Percentiles rank a stretch among this genome's conserved stretches.
Evolutionary conservation across 2,113 vertebrate genomes (phyloP).

Genomic region (Siniperca chuatsi): DNA sequence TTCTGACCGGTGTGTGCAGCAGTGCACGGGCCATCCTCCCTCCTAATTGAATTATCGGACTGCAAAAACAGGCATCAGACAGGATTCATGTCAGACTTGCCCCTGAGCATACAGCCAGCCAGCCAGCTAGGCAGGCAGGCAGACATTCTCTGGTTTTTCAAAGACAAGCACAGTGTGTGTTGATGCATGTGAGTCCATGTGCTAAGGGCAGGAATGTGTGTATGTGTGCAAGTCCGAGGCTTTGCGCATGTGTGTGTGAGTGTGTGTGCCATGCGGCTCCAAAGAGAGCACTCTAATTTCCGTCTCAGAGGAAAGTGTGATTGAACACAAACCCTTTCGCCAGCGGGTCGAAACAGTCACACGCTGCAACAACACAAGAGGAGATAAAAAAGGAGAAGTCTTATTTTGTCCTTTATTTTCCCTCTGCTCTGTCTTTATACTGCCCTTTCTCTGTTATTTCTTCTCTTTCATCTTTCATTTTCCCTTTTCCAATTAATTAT

Average conservation of each 20-base stretch:
- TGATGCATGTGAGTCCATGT: slow-evolving; percentile 48
- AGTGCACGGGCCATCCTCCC: slow-evolving; percentile 60
- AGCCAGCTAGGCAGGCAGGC: slow-evolving; percentile 41
- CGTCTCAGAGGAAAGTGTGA: slow-evolving; percentile 80
- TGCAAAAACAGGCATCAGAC: slow-evolving; percentile 78
- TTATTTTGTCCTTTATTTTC: slow-evolving; percentile 69
- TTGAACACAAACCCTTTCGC: slow-evolving; percentile 80
- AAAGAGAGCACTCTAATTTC: slow-evolving; percentile 80
- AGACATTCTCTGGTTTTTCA: slow-evolving; percentile 66
- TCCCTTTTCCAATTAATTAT: slow-evolving; percentile 49
- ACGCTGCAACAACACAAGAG: slow-evolving; percentile 68
- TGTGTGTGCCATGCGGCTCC: slow-evolving; percentile 64
- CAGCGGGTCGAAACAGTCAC: slow-evolving; percentile 74
- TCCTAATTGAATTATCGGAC: slow-evolving; percentile 82
- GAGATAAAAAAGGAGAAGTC: slow-evolving; percentile 68
- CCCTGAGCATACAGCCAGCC: slow-evolving; percentile 69
- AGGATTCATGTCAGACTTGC: slow-evolving; percentile 77
- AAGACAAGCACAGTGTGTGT: slow-evolving; percentile 56
- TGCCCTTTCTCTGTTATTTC: slow-evolving; percentile 26
- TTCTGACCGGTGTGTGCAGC: slow-evolving; percentile 69
- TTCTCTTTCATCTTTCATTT: slow-evolving; percentile 61
- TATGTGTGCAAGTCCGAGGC: slow-evolving; percentile 31
- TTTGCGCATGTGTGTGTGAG: slow-evolving; percentile 35
- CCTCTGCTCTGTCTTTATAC: slow-evolving; percentile 34
- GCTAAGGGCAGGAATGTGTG: slow-evolving; percentile 56